These are phyloP conservation scores for Xiphophorus hellerii DNA, from an alignment of 2,113 vertebrate genomes.

Conservation along the genomic window DNA sequence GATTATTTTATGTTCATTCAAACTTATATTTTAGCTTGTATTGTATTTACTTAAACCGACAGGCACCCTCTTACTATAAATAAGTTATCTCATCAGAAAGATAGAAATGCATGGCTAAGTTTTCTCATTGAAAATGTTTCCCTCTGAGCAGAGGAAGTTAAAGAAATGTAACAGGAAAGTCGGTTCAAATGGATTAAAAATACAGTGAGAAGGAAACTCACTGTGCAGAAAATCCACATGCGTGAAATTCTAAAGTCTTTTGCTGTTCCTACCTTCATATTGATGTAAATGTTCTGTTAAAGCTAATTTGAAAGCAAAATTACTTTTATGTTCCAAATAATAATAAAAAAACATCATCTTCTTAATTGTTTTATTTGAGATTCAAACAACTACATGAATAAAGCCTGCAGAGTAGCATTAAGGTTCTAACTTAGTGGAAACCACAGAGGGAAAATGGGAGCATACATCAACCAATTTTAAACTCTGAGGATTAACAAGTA, in stretches of 20 bases:
- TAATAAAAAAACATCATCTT: conserved; percentile 7
- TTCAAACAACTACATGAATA: neutral
- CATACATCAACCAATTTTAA: no score
- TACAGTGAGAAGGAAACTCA: conserved; percentile 15
- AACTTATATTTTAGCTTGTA: neutral
- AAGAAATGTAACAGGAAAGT: conserved; percentile 31
- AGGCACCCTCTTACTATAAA: conserved; percentile 2
- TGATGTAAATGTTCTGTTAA: conserved; percentile 3
- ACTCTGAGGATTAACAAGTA: no score
- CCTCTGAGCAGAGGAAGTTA: conserved; percentile 15
- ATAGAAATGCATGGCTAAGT: neutral
- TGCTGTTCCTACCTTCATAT: conserved; percentile 16
- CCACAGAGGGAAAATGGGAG: no score
- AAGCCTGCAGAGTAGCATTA: neutral
- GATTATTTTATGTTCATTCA: neutral
- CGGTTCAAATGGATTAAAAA: conserved; percentile 31
- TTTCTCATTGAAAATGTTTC: conserved; percentile 8
- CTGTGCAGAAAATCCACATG: conserved; percentile 16
- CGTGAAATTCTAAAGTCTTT: neutral
- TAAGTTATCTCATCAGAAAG: conserved; percentile 1
- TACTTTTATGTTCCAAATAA: conserved; percentile 12
- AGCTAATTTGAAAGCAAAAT: conserved; percentile 16
- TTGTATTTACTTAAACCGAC: conserved; percentile 3
- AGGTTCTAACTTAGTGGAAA: neutral
- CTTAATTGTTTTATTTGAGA: conserved; percentile 38